These are phyloP conservation scores for Ennomos erosarius DNA, from an alignment of 2,888 invertebrate species.

Conservation along the genomic window DNA sequence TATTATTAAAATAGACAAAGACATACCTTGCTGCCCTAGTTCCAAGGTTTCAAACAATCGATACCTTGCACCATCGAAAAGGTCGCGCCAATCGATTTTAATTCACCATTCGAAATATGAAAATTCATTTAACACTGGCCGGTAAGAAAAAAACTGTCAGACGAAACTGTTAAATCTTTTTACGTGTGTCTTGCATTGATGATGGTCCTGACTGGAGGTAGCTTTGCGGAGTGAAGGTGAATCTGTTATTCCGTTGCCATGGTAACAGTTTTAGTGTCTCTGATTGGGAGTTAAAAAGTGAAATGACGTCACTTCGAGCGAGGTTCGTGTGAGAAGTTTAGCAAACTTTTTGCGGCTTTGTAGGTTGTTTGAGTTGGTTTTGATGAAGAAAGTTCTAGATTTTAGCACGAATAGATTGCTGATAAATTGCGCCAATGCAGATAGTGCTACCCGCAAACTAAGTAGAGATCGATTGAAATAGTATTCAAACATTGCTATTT, in stretches of 20 bases:
- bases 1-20: slow-evolving; percentile 48
- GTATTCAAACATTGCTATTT: too few species aligned
- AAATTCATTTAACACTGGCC: slow-evolving; percentile 25
- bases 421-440: slow-evolving; percentile 23
- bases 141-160: slow-evolving; percentile 22
- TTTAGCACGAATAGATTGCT: slow-evolving; percentile 27
- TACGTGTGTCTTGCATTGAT: slow-evolving; percentile 11
- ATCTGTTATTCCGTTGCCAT: slow-evolving; percentile 70
- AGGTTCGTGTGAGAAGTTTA: slow-evolving; percentile 20
- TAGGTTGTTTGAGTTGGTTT: slow-evolving; percentile 6
- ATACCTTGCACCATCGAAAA: slow-evolving; percentile 63
- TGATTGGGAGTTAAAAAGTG: slow-evolving; percentile 26
- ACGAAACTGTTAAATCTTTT: slow-evolving; percentile 1
- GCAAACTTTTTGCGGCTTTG: slow-evolving; percentile 8
- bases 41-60: slow-evolving; percentile 52
- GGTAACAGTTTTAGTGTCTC: slow-evolving; percentile 47
- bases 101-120: slow-evolving; percentile 11
- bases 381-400: slow-evolving; percentile 27
- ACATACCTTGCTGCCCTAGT: slow-evolving; percentile 53
- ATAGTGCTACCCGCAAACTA: slow-evolving; percentile 1
- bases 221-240: slow-evolving; percentile 16
- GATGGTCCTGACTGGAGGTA: slow-evolving; percentile 12
- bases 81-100: slow-evolving; percentile 14
- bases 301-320: slow-evolving; percentile 31
- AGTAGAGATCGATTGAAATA: too few species aligned